Conservation (phyloP, 2,888 invertebrate genomes). For the Pelosia muscerda region DNA sequence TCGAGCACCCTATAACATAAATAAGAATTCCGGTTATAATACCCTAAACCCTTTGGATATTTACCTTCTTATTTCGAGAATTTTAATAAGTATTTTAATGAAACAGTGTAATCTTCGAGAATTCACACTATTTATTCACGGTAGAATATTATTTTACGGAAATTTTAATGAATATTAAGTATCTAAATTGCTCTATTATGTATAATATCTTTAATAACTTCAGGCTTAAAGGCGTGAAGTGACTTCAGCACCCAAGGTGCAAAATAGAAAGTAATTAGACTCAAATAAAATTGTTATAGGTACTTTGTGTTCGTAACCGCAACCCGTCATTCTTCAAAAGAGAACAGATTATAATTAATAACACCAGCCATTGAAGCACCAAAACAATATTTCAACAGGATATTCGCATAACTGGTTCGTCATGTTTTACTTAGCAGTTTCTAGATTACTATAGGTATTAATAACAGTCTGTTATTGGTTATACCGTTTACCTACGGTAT, state of each 20-base stretch:
- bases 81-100: neutral
- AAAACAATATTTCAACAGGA: conserved; percentile 13
- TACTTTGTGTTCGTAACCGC: conserved; percentile 29
- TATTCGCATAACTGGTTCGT: conserved; percentile 6
- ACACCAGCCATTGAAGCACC: conserved; percentile 18
- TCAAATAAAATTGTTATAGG: conserved; percentile 5
- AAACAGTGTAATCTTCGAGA: neutral
- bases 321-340: neutral
- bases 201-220: neutral
- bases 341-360: conserved; percentile 31
- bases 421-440: neutral
- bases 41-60: neutral
- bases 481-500: neutral
- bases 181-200: neutral
- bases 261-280: conserved; percentile 24
- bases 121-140: neutral
- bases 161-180: neutral
- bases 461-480: neutral
- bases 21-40: neutral
- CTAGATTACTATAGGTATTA: neutral
- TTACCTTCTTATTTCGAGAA: neutral
- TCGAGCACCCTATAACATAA: neutral
- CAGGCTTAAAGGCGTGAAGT: neutral
- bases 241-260: neutral
- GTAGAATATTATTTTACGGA: neutral